A percentile compares a stretch with the other conserved stretches of the same genome.
These are phyloP conservation scores for Holothuria scabra DNA, from an alignment of 53 echinoderm and acorn worm species.

Conservation along the genomic window DNA sequence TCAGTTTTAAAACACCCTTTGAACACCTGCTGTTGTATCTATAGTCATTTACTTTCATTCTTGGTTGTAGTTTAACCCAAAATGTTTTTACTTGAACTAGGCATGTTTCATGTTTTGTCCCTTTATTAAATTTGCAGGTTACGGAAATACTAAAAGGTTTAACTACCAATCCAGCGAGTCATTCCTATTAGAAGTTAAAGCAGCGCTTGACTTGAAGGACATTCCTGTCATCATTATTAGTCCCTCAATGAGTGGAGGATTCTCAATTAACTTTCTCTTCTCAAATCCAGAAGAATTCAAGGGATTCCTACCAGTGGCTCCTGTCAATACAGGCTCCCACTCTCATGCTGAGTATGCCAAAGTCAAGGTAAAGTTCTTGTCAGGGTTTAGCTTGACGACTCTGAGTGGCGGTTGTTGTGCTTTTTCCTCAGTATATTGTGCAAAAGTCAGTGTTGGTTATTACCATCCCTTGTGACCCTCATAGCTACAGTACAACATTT, in stretches of 20 bases:
- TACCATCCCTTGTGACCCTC: too few relatives aligned
- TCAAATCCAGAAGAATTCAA: constrained; percentile 67
- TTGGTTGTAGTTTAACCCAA: too few relatives aligned
- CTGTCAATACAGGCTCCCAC: constrained; percentile 65
- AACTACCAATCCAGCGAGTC: constrained; percentile 13
- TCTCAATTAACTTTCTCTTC: constrained; percentile 75
- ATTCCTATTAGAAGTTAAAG: constrained; percentile 70
- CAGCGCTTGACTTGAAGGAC: constrained; percentile 41
- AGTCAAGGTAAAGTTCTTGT: constrained; percentile 21
- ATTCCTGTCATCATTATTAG: constrained; percentile 72
- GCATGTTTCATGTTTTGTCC: too few relatives aligned
- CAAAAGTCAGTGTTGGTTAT: too few relatives aligned
- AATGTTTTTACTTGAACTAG: too few relatives aligned
- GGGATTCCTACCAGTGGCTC: constrained; percentile 92
- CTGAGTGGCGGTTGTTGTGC: too few relatives aligned
- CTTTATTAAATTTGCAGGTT: constrained; percentile 44
- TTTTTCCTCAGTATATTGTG: too few relatives aligned
- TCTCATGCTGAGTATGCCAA: constrained; percentile 52
- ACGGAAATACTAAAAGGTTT: constrained; percentile 62
- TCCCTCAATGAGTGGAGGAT: constrained; percentile 96
- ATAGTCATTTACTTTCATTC: too few relatives aligned
- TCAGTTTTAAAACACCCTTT: too few relatives aligned
- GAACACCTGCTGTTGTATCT: too few relatives aligned
- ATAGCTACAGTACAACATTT: too few relatives aligned
- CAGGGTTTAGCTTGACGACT: too few relatives aligned